Evolutionary conservation across 2,888 invertebrate genomes (phyloP).

Genomic region (Oscheius onirici): DNA sequence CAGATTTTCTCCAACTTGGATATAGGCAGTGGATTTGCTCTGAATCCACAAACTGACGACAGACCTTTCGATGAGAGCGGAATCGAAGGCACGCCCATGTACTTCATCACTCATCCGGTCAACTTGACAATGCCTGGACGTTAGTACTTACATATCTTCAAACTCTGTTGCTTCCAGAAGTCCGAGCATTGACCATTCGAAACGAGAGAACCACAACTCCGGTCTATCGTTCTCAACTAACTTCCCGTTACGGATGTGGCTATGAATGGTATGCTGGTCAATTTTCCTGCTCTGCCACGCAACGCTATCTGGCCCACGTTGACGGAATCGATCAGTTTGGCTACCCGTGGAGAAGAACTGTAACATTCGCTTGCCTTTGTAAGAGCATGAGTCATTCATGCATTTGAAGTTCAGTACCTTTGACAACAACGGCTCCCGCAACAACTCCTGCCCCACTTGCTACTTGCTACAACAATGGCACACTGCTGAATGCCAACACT

Average conservation of each 20-base stretch:
- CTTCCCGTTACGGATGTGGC: constrained; percentile 50
- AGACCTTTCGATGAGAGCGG: constrained; percentile 44
- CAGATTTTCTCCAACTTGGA: constrained; percentile 28
- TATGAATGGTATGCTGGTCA: constrained; percentile 60
- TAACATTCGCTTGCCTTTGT: constrained; percentile 54
- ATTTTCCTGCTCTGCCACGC: constrained; percentile 47
- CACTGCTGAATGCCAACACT: constrained; percentile 35
- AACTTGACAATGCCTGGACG: constrained; percentile 44
- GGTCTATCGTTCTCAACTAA: constrained; percentile 44
- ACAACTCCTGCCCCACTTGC: constrained; percentile 34
- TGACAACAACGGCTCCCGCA: constrained; percentile 39
- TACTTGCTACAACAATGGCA: constrained; percentile 47
- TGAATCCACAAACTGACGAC: constrained; percentile 45
- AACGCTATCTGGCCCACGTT: constrained; percentile 44
- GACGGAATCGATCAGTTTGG: constrained; percentile 59
- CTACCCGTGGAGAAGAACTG: constrained; percentile 55
- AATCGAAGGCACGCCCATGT: constrained; percentile 42
- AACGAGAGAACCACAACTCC: constrained; percentile 38
- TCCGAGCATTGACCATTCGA: constrained; percentile 48
- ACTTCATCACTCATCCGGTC: constrained; percentile 51
- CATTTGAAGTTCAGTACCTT: constrained; percentile 29
- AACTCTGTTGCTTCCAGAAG: constrained; percentile 36
- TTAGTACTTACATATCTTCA: constrained; percentile 12
- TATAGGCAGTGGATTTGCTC: constrained; percentile 42
- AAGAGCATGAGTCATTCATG: not conserved